Percentiles rank a stretch among this genome's conserved stretches.
phyloP scores from a whole-genome alignment of 2,113 vertebrate genomes.

The Poecile atricapillus region DNA sequence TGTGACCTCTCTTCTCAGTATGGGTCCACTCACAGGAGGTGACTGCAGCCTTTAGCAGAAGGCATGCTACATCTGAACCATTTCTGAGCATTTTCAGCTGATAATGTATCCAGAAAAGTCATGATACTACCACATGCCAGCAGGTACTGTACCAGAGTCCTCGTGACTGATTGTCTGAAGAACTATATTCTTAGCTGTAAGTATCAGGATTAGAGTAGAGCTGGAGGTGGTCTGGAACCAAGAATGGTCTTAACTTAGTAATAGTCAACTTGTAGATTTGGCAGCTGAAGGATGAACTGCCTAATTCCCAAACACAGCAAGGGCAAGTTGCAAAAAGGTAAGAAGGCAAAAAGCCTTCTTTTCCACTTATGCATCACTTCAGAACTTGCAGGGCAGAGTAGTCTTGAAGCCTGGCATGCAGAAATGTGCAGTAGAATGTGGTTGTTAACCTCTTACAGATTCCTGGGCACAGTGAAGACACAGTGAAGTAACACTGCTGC shows the following conservation, averaged over 20 bases:
- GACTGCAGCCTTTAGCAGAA: neutral
- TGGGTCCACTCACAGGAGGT: neutral
- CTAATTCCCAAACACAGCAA: neutral
- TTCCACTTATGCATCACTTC: neutral
- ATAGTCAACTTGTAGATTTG: neutral
- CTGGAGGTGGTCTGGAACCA: neutral
- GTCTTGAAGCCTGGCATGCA: neutral
- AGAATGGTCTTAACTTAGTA: neutral
- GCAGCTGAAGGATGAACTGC: neutral
- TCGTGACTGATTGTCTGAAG: neutral
- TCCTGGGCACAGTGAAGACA: neutral
- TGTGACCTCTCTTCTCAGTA: neutral
- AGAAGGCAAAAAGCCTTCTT: neutral
- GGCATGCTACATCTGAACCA: neutral
- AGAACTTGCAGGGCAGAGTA: neutral
- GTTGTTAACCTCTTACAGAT: neutral
- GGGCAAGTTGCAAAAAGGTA: neutral
- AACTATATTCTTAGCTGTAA: accelerated
- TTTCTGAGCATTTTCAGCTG: neutral
- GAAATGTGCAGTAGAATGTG: neutral
- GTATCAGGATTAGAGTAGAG: neutral
- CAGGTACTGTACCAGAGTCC: neutral
- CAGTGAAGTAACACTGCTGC: neutral
- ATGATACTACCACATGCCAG: neutral
- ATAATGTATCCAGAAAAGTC: neutral